Conservation (phyloP, 2,113 vertebrate genomes). For the Diadophis punctatus region DNA sequence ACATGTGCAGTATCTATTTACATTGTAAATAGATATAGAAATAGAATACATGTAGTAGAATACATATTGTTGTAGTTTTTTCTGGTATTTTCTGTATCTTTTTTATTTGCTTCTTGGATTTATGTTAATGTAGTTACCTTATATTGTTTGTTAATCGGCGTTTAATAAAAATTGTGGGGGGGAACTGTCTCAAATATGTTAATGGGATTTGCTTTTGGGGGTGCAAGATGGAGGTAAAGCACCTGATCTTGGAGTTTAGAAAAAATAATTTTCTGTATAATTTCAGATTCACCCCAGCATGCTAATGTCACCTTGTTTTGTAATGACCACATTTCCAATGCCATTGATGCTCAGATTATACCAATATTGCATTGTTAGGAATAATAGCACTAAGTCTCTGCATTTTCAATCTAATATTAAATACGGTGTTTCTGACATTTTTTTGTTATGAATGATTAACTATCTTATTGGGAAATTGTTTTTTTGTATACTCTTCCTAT, state of each 20-base stretch:
- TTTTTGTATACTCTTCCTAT: slow-evolving; percentile 17
- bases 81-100: neutral
- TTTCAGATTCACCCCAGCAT: neutral
- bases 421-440: neutral
- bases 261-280: neutral
- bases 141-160: neutral
- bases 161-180: neutral
- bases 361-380: neutral
- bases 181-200: neutral
- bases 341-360: neutral
- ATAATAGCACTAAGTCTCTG: neutral
- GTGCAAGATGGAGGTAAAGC: neutral
- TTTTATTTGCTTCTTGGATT: neutral
- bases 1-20: neutral
- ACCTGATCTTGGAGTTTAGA: neutral
- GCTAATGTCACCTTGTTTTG: neutral
- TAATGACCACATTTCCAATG: neutral
- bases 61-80: neutral
- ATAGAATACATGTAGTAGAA: no score
- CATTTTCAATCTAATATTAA: neutral
- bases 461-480: slow-evolving; percentile 23
- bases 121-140: neutral
- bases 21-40: neutral
- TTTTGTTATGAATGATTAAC: neutral
- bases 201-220: neutral